Evolutionary conservation across 2,797 vertebrate species (phyloP).

Genomic region (Pipistrellus pygmaeus): DNA sequence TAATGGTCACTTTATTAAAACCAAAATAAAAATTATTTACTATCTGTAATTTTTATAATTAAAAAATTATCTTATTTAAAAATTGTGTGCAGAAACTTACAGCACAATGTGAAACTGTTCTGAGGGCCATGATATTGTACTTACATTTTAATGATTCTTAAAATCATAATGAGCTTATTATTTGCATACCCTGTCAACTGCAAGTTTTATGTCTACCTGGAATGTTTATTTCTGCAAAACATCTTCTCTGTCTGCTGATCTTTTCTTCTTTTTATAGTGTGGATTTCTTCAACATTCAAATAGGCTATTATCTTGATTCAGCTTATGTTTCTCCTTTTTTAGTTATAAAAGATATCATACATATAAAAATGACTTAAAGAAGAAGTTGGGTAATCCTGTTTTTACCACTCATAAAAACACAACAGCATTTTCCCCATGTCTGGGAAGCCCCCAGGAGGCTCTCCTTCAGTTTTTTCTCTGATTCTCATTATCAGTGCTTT

Average conservation of each 20-base stretch:
- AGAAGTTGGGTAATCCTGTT: not conserved
- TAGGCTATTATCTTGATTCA: not conserved
- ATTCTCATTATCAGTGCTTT: too few relatives aligned
- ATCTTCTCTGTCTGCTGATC: not conserved
- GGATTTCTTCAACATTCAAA: not conserved
- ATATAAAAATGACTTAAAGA: not conserved
- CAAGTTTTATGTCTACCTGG: not conserved
- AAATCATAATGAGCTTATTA: not conserved
- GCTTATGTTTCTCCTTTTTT: not conserved
- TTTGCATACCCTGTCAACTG: not conserved
- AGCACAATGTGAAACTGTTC: too few relatives aligned
- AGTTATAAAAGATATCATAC: not conserved
- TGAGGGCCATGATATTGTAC: too few relatives aligned
- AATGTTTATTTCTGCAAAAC: too few relatives aligned
- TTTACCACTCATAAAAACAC: not conserved
- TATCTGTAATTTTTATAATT: not conserved
- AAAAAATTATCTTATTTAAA: not conserved
- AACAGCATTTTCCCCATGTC: too few relatives aligned
- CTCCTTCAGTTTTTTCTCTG: too few relatives aligned
- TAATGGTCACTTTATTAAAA: not conserved
- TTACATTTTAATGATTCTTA: too few relatives aligned
- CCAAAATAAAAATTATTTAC: not conserved
- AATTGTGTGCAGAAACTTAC: not conserved
- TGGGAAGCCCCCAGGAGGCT: too few relatives aligned
- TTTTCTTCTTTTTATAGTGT: not conserved